Percentiles rank a stretch among this genome's conserved stretches.
These are phyloP conservation scores for Oenanthe melanoleuca DNA, from an alignment of 2,113 vertebrate genomes.

Conservation along the genomic window DNA sequence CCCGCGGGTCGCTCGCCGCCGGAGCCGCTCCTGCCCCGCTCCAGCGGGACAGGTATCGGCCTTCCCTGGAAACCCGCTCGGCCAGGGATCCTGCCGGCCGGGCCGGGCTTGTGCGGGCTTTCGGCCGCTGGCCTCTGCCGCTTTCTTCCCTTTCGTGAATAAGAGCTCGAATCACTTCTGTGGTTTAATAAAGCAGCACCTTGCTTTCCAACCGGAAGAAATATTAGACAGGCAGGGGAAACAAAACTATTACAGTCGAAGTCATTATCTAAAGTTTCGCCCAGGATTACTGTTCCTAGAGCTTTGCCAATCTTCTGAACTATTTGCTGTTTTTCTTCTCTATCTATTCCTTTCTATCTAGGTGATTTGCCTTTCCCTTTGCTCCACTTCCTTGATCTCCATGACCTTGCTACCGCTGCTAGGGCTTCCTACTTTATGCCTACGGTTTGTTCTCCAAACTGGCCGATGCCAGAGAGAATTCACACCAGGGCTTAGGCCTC, in stretches of 20 bases:
- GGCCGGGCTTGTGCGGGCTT: rapidly evolving
- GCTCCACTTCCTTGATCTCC: not conserved
- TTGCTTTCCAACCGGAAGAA: not conserved
- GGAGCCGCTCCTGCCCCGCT: rapidly evolving
- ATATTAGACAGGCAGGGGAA: not conserved
- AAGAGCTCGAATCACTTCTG: not conserved
- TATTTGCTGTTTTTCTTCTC: not conserved
- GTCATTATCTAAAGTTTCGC: not conserved
- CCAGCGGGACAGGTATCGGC: rapidly evolving
- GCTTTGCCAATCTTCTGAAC: not conserved
- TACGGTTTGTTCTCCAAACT: not conserved
- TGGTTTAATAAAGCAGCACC: not conserved
- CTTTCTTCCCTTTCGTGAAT: not conserved
- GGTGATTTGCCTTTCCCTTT: not conserved
- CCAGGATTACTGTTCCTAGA: not conserved
- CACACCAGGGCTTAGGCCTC: not conserved
- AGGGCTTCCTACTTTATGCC: not conserved
- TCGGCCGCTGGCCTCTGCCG: not conserved
- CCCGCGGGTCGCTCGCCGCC: rapidly evolving
- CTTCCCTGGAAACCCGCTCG: rapidly evolving
- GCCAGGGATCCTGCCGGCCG: not conserved
- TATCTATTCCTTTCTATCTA: not conserved
- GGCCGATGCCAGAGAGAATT: not conserved
- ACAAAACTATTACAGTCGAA: not conserved
- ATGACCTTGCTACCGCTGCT: not conserved